Percentiles rank a stretch among this genome's conserved stretches.
These are phyloP conservation scores for Heliconius melpomene DNA, from an alignment of 1,140 invertebrate species.

Conservation along the genomic window DNA sequence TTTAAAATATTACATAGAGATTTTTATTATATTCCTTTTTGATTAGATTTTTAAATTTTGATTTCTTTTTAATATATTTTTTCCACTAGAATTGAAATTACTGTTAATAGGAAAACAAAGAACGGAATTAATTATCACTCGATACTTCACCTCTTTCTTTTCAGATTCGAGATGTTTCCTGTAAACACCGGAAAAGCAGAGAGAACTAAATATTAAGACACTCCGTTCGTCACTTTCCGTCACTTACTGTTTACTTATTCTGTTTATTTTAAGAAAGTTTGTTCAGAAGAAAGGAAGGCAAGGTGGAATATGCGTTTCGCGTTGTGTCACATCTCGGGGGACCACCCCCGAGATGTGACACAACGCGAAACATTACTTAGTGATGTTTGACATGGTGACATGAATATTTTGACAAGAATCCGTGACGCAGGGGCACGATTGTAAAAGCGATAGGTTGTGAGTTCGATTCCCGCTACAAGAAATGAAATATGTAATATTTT, in stretches of 20 bases:
- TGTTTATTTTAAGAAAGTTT: constrained; percentile 1
- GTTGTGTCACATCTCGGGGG: no score
- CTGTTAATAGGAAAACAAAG: no score
- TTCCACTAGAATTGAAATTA: no score
- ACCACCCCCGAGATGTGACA: constrained; percentile 18
- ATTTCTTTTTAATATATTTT: no score
- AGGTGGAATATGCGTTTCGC: neutral
- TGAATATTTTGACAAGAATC: constrained; percentile 14
- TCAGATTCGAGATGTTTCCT: no score
- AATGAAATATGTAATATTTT: neutral
- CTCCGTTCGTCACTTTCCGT: neutral
- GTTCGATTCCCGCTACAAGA: no score
- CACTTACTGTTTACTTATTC: no score
- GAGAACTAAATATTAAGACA: neutral
- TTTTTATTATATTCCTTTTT: no score
- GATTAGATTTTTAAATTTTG: no score
- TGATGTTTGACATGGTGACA: constrained; percentile 22
- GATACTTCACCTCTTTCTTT: neutral
- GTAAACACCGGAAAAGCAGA: no score
- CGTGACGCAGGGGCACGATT: neutral
- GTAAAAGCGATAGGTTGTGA: no score
- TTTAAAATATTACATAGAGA: neutral
- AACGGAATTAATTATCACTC: no score
- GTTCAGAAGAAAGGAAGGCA: neutral
- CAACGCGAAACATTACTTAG: constrained; percentile 8